phyloP scores from a whole-genome alignment of 2,113 vertebrate genomes.

The Reinhardtius hippoglossoides region DNA sequence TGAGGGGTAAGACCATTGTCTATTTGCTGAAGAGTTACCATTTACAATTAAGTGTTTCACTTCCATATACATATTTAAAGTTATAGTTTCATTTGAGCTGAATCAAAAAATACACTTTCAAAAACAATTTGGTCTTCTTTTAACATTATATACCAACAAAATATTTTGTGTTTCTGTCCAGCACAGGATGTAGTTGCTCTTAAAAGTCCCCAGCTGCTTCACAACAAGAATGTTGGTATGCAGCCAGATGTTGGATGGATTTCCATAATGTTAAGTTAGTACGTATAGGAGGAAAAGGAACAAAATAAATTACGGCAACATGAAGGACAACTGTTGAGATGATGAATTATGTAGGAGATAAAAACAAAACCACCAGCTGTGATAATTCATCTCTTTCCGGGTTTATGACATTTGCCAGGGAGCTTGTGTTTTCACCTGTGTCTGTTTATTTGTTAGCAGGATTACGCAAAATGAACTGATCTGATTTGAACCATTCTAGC shows the following conservation, averaged over 20 bases:
- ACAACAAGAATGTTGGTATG: background rate
- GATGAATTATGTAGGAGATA: background rate
- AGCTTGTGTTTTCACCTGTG: background rate
- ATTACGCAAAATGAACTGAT: background rate
- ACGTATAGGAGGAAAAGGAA: background rate
- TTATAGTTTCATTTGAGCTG: too few species aligned
- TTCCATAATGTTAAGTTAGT: background rate
- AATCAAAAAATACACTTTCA: too few species aligned
- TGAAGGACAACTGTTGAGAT: background rate
- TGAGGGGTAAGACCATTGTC: background rate
- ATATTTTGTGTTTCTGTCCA: too few species aligned
- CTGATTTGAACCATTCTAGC: background rate
- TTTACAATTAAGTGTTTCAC: background rate
- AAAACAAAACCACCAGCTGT: slow-evolving; percentile 6
- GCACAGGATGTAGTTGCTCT: background rate
- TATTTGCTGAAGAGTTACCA: background rate
- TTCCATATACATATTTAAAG: too few species aligned
- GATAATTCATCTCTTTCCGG: background rate
- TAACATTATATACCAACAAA: too few species aligned
- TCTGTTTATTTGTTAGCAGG: background rate
- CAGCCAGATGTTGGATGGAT: background rate
- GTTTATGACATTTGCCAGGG: background rate
- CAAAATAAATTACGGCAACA: background rate
- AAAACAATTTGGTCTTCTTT: too few species aligned
- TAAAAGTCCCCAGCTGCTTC: background rate